Evolutionary conservation across 2,113 vertebrate genomes (phyloP), one percentile per base, ranked within the genome.

Genomic region (Serilophus lunatus): DNA sequence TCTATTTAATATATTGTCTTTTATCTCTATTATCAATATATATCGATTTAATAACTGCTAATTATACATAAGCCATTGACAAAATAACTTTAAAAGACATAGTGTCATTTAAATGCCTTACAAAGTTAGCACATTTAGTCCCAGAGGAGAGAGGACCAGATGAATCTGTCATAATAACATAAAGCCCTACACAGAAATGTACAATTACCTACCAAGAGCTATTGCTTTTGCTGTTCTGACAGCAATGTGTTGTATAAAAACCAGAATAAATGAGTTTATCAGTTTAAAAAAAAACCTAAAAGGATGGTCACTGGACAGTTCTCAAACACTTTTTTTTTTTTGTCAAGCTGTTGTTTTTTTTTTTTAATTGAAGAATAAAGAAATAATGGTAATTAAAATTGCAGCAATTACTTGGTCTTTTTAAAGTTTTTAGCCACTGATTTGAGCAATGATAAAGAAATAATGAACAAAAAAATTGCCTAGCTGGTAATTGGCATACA

Each of bases 21-120:
- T 59, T 33, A 68, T 11, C 8, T 88, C 10, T 24, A 80, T 79
- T 83, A 76, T 79, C 61, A 28, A 10, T 75, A 40, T 78, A 56
- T 57, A 66, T 24, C 31, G 18, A 11, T 82, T 92, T 84, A 82
- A 53, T 92, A 87, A 64, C 38, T 74, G 28, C 20, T 76, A 85
- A 66, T 86, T 78, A 66, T 66, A 44, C 6, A 49, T 26, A 61
- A 91, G 36, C 7, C 9, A 86, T 70, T 76, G 28, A 66, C 16
- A 82, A 81, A 92, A 63, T 64, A 47, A 29, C 29, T 82, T 93
- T 61, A 77, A 91, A 82, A 24, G 44, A 75, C 56, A 65, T 9
- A 31, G 3, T 57, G 38, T 71, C 38, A 66, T 81, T 88, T 61
- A 71, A 89, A 61, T 76, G 8, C 12, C 19, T 76, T 78, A 25